Conservation (phyloP, 2,888 invertebrate species). For the Caenorhabditis macrosperma region DNA sequence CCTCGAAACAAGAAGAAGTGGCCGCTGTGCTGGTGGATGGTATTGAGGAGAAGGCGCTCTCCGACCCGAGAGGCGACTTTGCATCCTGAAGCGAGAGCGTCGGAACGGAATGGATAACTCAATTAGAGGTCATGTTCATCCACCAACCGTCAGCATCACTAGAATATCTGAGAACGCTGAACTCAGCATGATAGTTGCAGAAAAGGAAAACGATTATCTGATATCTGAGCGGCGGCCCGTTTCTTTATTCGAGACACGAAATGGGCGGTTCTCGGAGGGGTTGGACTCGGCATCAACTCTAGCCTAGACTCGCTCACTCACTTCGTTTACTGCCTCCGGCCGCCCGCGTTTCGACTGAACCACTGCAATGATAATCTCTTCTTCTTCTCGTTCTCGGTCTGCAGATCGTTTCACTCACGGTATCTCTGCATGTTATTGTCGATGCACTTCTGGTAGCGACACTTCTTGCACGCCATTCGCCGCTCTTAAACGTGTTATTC, state of each 20-base stretch:
- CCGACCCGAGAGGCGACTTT: background rate
- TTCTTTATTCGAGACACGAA: background rate
- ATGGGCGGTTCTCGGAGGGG: background rate
- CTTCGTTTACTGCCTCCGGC: slow-evolving; percentile 14
- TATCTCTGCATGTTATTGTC: slow-evolving; percentile 54
- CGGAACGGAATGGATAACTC: background rate
- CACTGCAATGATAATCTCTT: slow-evolving; percentile 14
- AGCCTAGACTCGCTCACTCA: background rate
- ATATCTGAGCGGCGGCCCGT: background rate
- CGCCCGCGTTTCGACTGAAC: slow-evolving; percentile 44
- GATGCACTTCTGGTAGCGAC: slow-evolving; percentile 58
- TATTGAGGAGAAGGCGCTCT: background rate
- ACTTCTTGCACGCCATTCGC: slow-evolving; percentile 56
- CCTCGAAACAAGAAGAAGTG: background rate
- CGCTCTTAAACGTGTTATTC: slow-evolving; percentile 21
- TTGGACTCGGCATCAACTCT: slow-evolving; percentile 10
- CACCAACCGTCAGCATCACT: background rate
- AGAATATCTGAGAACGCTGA: slow-evolving; percentile 8
- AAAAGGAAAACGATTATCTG: background rate
- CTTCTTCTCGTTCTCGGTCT: background rate
- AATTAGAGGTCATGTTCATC: background rate
- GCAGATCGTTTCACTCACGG: slow-evolving; percentile 25
- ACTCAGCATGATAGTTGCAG: slow-evolving; percentile 3
- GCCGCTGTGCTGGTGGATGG: slow-evolving; percentile 22
- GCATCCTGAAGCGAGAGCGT: background rate